Evolutionary conservation across 2,888 invertebrate genomes (phyloP).

Genomic region (Esperia sulphurella): DNA sequence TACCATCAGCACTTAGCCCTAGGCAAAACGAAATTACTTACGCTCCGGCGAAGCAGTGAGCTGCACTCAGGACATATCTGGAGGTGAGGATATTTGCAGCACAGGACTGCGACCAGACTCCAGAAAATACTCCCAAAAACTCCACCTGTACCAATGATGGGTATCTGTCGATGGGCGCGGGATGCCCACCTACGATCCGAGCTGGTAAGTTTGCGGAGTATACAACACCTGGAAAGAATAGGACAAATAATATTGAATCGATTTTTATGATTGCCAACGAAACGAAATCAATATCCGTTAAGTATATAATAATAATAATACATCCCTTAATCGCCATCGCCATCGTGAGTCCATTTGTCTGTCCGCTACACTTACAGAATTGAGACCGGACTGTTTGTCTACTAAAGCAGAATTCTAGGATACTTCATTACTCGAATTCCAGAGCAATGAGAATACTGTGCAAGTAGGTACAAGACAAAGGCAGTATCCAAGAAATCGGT

Average conservation of each 20-base stretch:
- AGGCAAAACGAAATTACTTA: constrained; percentile 20
- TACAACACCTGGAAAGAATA: neutral
- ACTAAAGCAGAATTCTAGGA: neutral
- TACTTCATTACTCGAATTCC: no score
- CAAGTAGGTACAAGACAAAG: neutral
- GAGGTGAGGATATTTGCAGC: constrained; percentile 36
- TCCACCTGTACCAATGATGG: constrained; percentile 43
- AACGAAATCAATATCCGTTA: neutral
- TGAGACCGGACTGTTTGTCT: neutral
- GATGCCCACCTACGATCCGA: constrained; percentile 37
- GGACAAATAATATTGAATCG: neutral
- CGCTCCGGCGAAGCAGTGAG: constrained; percentile 40
- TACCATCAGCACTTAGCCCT: no score
- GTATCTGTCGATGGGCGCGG: constrained; percentile 33
- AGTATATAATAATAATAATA: neutral
- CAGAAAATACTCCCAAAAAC: constrained; percentile 10
- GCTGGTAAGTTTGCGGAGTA: constrained; percentile 3
- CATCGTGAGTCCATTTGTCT: neutral
- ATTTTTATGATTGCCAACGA: neutral
- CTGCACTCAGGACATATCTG: constrained; percentile 35
- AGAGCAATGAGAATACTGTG: no score
- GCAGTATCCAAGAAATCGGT: neutral
- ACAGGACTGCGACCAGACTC: constrained; percentile 35
- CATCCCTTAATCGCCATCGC: neutral
- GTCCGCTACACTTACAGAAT: neutral